Evolutionary conservation across 2,113 vertebrate genomes (phyloP), one percentile per base, ranked within the genome.

Genomic region (Phocoena phocoena): DNA sequence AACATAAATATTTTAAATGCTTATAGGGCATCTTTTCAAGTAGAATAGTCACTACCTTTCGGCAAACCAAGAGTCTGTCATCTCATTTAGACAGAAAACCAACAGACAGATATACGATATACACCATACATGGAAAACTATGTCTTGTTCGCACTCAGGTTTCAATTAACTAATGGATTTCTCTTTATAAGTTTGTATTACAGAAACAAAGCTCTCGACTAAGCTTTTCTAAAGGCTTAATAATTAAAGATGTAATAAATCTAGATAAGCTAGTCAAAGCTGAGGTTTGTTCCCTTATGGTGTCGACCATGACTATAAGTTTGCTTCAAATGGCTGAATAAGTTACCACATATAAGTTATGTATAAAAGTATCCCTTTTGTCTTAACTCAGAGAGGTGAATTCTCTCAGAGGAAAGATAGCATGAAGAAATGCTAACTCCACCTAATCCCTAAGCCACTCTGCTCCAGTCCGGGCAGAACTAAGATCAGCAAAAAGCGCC

Each of bases 181-280:
- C 60, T 87, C 36, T 94, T 26, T n/a, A 36, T 44, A 84, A 74
- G 2, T 79, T 2, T 62, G 4, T 74, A 92, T 11, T 81, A 14
- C 3, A 88, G 81, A 96, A 92, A 89, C 53, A 83, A 93, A 79
- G 73, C 14, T 95, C 67, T 87, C 58, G 20, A 74, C 8, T n/a
- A 77, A 91, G 20, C 47, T 86, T 67, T 88, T 88, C 55, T 85
- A 95, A 58, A 77, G 50, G 44, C 10, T 82, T 92, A 41, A 74
- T 92, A 88, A 86, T 68, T 93, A 81, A 81, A 95, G 20, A 90
- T 18, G 38, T 82, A 88, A 83, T 89, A 84, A 96, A 82, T 71
- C 8, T 55, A 76, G n/a, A 88, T 44, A 26, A 81, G 47, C 15
- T 74, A 65, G 33, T 63, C 28, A 90, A 95, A 71, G 8, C 38